Evolutionary conservation across 2,797 vertebrate genomes (phyloP).

Genomic region (Antrozous pallidus): DNA sequence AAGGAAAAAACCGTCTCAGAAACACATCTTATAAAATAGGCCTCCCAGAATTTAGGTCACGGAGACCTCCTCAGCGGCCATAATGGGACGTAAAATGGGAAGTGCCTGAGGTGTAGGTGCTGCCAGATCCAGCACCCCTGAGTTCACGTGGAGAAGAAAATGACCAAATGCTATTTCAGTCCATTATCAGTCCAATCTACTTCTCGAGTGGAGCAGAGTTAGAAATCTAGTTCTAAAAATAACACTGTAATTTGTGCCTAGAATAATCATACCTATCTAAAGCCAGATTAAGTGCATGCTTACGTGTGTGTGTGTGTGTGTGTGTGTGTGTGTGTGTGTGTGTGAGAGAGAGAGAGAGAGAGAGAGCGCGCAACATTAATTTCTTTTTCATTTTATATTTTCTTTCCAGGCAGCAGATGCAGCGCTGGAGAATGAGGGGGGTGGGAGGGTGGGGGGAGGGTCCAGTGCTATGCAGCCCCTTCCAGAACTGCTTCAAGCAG

Average conservation of each 20-base stretch:
- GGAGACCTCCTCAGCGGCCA: neutral
- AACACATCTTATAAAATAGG: slow-evolving; percentile 29
- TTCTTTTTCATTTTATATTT: neutral
- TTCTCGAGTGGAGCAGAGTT: slow-evolving; percentile 10
- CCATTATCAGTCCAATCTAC: slow-evolving; percentile 41
- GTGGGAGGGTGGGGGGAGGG: neutral
- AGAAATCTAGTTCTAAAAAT: slow-evolving; percentile 59
- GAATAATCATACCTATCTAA: neutral
- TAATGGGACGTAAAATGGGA: slow-evolving; percentile 30
- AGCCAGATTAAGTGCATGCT: neutral
- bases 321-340: neutral
- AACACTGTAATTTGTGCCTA: slow-evolving; percentile 8
- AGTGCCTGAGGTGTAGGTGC: neutral
- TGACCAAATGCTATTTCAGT: slow-evolving; percentile 9
- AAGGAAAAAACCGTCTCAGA: neutral
- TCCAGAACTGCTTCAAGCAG: neutral
- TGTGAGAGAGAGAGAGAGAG: neutral
- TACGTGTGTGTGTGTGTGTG: no score
- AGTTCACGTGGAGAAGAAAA: slow-evolving; percentile 42
- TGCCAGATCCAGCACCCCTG: neutral
- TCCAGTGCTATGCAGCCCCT: neutral
- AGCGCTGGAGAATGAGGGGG: neutral
- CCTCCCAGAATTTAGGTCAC: slow-evolving; percentile 44
- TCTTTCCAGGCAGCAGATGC: neutral
- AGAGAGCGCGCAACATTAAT: neutral